phyloP scores from a whole-genome alignment of 2,888 invertebrate species.

The Catocala fraxini region DNA sequence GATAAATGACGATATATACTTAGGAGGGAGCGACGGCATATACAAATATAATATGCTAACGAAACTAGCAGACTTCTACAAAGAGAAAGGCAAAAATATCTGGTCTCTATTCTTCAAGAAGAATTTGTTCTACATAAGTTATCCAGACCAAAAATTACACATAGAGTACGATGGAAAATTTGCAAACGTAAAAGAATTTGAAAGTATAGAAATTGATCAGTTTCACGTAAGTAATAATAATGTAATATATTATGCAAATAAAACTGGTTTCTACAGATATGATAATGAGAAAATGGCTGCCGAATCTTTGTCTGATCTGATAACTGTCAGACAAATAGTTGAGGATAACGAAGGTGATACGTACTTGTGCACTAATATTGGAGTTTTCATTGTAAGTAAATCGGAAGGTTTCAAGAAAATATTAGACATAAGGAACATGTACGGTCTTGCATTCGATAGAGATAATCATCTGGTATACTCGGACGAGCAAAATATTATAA shows the following conservation, averaged over 20 bases:
- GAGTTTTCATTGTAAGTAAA: slow-evolving; percentile 55
- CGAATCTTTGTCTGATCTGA: slow-evolving; percentile 57
- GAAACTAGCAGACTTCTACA: slow-evolving; percentile 67
- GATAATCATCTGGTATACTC: slow-evolving; percentile 71
- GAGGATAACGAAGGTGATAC: slow-evolving; percentile 69
- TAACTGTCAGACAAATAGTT: slow-evolving; percentile 68
- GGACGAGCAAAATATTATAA: slow-evolving; percentile 65
- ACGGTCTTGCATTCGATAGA: slow-evolving; percentile 70
- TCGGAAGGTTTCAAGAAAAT: slow-evolving; percentile 58
- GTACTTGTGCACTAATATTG: slow-evolving; percentile 69
- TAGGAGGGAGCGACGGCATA: slow-evolving; percentile 76
- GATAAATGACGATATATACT: slow-evolving; percentile 63
- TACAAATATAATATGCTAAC: slow-evolving; percentile 72
- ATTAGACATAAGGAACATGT: slow-evolving; percentile 60
- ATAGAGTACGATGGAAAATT: slow-evolving; percentile 70
- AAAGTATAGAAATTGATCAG: slow-evolving; percentile 67
- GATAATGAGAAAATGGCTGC: slow-evolving; percentile 49
- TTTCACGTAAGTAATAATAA: slow-evolving; percentile 60
- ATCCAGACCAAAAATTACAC: slow-evolving; percentile 70
- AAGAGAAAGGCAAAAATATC: slow-evolving; percentile 67
- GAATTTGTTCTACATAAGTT: slow-evolving; percentile 72
- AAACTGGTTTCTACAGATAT: slow-evolving; percentile 67
- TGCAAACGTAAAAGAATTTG: slow-evolving; percentile 67
- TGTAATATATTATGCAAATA: slow-evolving; percentile 68
- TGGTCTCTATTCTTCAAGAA: slow-evolving; percentile 68